A percentile compares a stretch with the other conserved stretches of the same genome.
Evolutionary conservation across 2,888 invertebrate genomes (phyloP).

Genomic region (Clusia tigrina): DNA sequence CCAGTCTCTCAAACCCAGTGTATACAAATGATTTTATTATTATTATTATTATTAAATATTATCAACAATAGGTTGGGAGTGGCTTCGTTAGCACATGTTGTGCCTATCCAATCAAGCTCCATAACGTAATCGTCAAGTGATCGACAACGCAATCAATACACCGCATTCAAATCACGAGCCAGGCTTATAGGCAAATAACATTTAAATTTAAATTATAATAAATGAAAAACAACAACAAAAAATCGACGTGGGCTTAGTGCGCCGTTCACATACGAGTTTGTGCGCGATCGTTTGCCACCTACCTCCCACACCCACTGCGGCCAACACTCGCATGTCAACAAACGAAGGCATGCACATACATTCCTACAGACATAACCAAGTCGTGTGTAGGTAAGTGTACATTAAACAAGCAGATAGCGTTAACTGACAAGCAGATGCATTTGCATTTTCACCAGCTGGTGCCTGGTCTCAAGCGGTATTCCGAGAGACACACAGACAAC

Average conservation of each 20-base stretch:
- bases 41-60: no score
- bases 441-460: neutral
- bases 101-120: neutral
- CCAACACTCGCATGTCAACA: neutral
- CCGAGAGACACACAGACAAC: neutral
- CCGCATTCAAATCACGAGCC: neutral
- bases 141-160: neutral
- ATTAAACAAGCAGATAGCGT: neutral
- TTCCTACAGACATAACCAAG: no score
- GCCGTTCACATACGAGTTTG: no score
- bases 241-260: neutral
- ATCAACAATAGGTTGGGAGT: neutral
- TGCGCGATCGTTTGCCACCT: constrained; percentile 5
- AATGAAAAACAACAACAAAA: neutral
- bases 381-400: no score
- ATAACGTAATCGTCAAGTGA: neutral
- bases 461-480: neutral
- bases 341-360: no score
- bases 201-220: neutral
- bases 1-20: no score
- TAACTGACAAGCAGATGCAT: constrained; percentile 12
- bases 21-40: neutral
- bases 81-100: neutral
- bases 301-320: constrained; percentile 3
- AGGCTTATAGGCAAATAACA: neutral